Evolutionary conservation across 2,797 vertebrate species (phyloP).

Genomic region (Spizella passerina): DNA sequence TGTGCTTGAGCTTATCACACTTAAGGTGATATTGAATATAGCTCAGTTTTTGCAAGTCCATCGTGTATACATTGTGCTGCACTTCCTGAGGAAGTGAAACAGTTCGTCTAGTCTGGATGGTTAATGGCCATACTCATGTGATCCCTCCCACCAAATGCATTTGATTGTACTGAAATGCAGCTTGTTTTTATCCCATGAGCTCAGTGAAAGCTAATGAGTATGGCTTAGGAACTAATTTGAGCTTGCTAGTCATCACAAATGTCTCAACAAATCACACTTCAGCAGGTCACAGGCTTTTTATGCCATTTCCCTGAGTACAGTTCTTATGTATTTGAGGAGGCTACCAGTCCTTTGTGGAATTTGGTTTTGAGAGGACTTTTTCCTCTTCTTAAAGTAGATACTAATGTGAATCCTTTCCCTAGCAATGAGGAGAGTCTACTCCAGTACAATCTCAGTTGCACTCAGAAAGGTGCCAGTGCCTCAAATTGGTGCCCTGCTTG

Average conservation of each 20-base stretch:
- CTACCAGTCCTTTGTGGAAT: neutral
- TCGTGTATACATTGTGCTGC: neutral
- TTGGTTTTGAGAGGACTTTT: neutral
- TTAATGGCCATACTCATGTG: neutral
- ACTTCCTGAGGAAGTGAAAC: neutral
- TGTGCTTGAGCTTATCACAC: neutral
- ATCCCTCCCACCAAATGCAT: neutral
- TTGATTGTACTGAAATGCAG: neutral
- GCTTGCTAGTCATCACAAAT: neutral
- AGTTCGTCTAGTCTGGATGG: neutral
- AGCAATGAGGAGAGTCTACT: neutral
- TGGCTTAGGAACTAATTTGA: neutral
- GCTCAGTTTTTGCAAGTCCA: neutral
- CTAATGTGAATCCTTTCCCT: neutral
- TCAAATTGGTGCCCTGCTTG: neutral
- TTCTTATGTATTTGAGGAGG: slow-evolving; percentile 52
- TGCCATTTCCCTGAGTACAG: neutral
- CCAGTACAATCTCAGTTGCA: neutral
- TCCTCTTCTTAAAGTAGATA: neutral
- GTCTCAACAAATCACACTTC: neutral
- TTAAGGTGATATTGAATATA: neutral
- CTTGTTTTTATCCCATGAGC: neutral
- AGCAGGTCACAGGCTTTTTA: neutral
- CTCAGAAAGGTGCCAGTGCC: neutral
- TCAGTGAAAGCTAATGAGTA: neutral